Evolutionary conservation across 1,140 invertebrate species (phyloP).

Genomic region (Drosophila orosa): DNA sequence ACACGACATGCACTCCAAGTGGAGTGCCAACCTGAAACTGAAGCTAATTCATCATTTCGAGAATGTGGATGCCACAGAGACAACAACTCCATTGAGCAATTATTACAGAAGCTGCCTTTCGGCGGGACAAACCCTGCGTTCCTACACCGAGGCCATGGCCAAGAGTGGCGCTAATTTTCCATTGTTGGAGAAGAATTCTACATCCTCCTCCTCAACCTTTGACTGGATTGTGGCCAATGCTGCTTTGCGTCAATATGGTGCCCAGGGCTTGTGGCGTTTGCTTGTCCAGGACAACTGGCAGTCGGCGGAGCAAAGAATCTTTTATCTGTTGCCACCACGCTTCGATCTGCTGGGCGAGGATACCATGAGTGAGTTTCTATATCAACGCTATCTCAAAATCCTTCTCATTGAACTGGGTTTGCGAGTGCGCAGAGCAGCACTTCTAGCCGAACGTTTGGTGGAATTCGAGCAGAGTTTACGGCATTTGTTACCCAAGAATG

Average conservation of each 20-base stretch:
- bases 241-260: slow-evolving; percentile 59
- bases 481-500: not conserved
- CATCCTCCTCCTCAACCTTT: slow-evolving; percentile 6
- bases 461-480: slow-evolving; percentile 59
- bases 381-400: slow-evolving; percentile 67
- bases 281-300: slow-evolving; percentile 73
- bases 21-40: slow-evolving; percentile 64
- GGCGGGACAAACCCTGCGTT: slow-evolving; percentile 34
- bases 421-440: slow-evolving; percentile 52
- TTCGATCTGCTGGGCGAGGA: slow-evolving; percentile 50
- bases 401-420: slow-evolving; percentile 70
- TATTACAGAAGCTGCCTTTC: slow-evolving; percentile 67
- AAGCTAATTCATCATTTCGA: slow-evolving; percentile 54
- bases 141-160: slow-evolving; percentile 55
- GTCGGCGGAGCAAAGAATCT: slow-evolving; percentile 61
- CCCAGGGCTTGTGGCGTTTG: slow-evolving; percentile 60
- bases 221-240: slow-evolving; percentile 58
- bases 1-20: slow-evolving; percentile 55
- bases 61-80: too few relatives aligned
- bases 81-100: not conserved
- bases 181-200: not conserved
- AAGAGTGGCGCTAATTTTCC: slow-evolving; percentile 5
- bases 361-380: slow-evolving; percentile 55
- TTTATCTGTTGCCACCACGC: slow-evolving; percentile 66
- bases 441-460: slow-evolving; percentile 54